phyloP scores from a whole-genome alignment of 2,113 vertebrate species.

The Phalacrocorax aristotelis region DNA sequence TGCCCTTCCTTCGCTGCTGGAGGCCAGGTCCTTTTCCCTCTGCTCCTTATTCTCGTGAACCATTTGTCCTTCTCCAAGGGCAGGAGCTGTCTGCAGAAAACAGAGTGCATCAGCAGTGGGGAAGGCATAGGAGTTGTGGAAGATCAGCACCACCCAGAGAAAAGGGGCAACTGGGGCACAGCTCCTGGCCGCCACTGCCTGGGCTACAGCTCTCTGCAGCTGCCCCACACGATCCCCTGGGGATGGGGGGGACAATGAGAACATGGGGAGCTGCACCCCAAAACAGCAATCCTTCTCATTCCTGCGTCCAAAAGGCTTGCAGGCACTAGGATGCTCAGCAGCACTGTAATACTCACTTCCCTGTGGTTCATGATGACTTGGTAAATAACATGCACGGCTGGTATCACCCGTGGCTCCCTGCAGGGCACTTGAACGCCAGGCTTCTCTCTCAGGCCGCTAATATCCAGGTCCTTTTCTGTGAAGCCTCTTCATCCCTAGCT shows the following conservation, averaged over 20 bases:
- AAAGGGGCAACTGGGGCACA: not conserved
- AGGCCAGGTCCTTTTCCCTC: not conserved
- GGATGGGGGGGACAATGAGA: fast-evolving
- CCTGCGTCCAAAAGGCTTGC: not conserved
- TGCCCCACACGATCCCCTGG: not conserved
- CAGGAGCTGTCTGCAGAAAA: not conserved
- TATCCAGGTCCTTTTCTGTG: not conserved
- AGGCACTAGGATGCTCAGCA: not conserved
- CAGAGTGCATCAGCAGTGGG: fast-evolving
- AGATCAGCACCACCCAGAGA: too few species aligned
- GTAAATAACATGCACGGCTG: not conserved
- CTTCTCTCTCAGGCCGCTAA: not conserved
- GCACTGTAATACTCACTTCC: not conserved
- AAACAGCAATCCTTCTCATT: not conserved
- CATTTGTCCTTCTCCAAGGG: not conserved
- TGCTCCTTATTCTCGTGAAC: not conserved
- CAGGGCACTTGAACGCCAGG: not conserved
- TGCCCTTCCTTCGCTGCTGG: fast-evolving
- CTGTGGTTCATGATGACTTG: not conserved
- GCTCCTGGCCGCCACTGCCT: not conserved
- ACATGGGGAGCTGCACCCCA: not conserved
- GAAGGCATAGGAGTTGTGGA: not conserved
- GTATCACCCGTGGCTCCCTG: not conserved
- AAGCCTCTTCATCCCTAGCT: not conserved
- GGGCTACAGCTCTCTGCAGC: not conserved